These are phyloP conservation scores for Nasua narica DNA, from an alignment of 2,797 vertebrate species.

Conservation along the genomic window DNA sequence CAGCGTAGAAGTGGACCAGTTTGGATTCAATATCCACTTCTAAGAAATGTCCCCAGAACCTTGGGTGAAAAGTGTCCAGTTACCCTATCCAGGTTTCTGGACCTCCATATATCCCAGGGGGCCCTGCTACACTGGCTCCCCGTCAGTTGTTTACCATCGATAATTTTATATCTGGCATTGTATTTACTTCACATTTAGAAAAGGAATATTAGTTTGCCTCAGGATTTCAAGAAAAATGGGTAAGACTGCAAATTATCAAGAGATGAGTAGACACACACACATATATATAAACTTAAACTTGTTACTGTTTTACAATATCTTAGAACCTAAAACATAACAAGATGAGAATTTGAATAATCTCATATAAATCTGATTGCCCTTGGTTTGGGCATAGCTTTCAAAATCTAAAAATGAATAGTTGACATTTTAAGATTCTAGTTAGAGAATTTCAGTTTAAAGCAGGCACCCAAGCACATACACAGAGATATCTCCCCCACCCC, in stretches of 20 bases:
- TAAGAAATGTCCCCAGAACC: not conserved
- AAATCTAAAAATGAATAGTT: conserved; percentile 60
- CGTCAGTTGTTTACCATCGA: not conserved
- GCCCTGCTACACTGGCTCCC: not conserved
- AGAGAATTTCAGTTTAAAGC: conserved; percentile 60
- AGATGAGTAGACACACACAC: not conserved
- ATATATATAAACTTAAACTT: not conserved
- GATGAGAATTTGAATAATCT: conserved; percentile 5
- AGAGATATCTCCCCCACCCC: not conserved
- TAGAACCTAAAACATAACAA: not conserved
- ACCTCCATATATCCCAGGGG: not conserved
- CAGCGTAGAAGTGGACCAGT: not conserved
- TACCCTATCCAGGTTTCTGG: not conserved
- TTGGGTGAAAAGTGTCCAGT: not conserved
- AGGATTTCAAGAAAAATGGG: not conserved
- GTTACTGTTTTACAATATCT: not conserved
- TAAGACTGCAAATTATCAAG: not conserved
- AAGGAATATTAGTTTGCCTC: not conserved
- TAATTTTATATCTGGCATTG: not conserved
- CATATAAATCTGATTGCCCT: conserved; percentile 10
- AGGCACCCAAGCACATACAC: not conserved
- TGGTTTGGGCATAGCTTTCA: conserved; percentile 11
- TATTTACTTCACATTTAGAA: not conserved
- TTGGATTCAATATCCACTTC: not conserved
- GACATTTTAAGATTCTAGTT: conserved; percentile 64